Conservation (phyloP, 2,888 invertebrate genomes). For the Erebia aethiops region DNA sequence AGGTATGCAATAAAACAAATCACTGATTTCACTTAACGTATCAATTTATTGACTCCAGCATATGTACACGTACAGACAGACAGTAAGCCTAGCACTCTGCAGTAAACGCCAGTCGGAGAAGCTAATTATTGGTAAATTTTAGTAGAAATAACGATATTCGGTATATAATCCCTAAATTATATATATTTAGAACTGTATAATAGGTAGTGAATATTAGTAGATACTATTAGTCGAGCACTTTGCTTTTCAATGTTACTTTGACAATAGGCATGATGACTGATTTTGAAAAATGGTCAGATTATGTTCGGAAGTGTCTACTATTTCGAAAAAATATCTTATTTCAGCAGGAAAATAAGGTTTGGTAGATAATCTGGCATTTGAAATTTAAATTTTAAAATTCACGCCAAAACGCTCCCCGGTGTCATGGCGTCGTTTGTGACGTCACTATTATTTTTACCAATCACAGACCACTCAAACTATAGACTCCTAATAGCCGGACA, state of each 20-base stretch:
- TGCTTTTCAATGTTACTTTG: not conserved
- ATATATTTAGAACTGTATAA: constrained; percentile 21
- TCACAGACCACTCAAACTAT: too few relatives aligned
- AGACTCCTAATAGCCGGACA: too few relatives aligned
- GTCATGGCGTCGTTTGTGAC: too few relatives aligned
- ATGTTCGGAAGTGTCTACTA: too few relatives aligned
- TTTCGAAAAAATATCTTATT: too few relatives aligned
- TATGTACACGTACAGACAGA: constrained; percentile 57
- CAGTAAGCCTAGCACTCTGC: constrained; percentile 52
- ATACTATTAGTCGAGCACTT: not conserved
- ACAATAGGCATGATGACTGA: too few relatives aligned
- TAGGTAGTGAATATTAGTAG: constrained; percentile 8
- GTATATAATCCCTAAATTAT: constrained; percentile 10
- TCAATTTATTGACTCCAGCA: constrained; percentile 67
- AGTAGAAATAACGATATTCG: constrained; percentile 25
- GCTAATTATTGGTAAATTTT: constrained; percentile 28
- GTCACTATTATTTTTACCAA: too few relatives aligned
- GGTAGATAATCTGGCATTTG: too few relatives aligned
- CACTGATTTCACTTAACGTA: constrained; percentile 49
- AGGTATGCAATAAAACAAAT: constrained; percentile 39
- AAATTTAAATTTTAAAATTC: too few relatives aligned
- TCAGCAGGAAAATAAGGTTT: too few relatives aligned
- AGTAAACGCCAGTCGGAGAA: constrained; percentile 44
- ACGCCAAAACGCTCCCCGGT: too few relatives aligned
- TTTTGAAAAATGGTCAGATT: too few relatives aligned